Percentiles rank a stretch among this genome's conserved stretches.
Evolutionary conservation across 2,888 invertebrate species (phyloP).

Genomic region (Tanypteryx hageni): DNA sequence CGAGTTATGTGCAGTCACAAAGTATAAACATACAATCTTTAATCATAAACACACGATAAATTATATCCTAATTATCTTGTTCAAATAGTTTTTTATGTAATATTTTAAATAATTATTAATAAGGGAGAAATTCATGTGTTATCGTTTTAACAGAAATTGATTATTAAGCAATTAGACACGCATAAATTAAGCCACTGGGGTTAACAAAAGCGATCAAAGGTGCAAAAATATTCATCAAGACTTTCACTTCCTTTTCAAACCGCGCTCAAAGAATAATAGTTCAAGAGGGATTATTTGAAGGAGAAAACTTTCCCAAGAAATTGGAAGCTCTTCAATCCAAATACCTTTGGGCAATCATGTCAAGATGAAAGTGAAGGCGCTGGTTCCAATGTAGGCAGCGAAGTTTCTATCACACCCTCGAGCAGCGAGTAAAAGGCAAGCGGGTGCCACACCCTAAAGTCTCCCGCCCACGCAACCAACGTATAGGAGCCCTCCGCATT

Average conservation of each 20-base stretch:
- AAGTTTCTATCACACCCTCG: slow-evolving; percentile 48
- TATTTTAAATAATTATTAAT: too few species aligned
- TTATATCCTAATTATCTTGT: too few species aligned
- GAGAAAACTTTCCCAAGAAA: slow-evolving; percentile 40
- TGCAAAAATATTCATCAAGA: background rate
- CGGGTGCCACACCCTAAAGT: slow-evolving; percentile 35
- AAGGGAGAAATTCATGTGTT: too few species aligned
- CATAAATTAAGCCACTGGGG: background rate
- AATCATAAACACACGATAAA: too few species aligned
- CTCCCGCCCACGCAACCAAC: slow-evolving; percentile 13
- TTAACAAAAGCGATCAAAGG: background rate
- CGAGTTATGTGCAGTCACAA: too few species aligned
- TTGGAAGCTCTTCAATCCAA: slow-evolving; percentile 45
- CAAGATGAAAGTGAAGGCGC: slow-evolving; percentile 56
- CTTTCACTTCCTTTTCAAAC: background rate
- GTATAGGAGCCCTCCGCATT: background rate
- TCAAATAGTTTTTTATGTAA: too few species aligned
- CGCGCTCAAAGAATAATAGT: background rate
- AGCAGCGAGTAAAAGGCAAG: slow-evolving; percentile 56
- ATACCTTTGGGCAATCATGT: slow-evolving; percentile 47
- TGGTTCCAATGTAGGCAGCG: slow-evolving; percentile 27
- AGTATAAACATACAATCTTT: too few species aligned
- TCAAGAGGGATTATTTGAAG: background rate
- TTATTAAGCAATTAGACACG: background rate
- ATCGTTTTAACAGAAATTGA: too few species aligned